Evolutionary conservation across 2,888 invertebrate genomes (phyloP), one percentile per base, ranked within the genome.

Genomic region (Mesochorus sp.): DNA sequence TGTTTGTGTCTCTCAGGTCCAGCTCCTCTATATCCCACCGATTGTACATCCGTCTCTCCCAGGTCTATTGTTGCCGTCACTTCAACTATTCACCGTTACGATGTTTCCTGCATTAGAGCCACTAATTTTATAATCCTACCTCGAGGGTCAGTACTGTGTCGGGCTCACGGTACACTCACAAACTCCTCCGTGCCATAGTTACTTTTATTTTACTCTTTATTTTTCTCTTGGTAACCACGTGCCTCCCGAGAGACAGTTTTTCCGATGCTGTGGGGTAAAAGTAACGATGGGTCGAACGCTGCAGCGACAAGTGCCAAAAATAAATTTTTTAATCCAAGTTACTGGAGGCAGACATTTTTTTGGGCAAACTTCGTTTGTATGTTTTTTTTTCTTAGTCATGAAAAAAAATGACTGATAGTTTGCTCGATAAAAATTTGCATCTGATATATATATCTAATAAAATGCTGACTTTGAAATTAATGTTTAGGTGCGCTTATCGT

Each of bases 71-170:
- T 87, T 82, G 80, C 75, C 79, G 8, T 76, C 77, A 62, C 55
- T 57, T 39, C 42, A 49, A 66, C 62, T 44, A 12, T 62, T 57
- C 81, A 83, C 87, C 83, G 85, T 87, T 84, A 82, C 85, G 82
- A 85, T 84, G 84, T 82, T 84, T 86, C 70, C 70, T 83, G 85
- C 84, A 87, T 88, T 86, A 73, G 74, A 72, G 85, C 78, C 80
- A 80, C 86, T 85, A 85, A 86, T 87, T 86, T 88, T 85, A 85
- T 88, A 88, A 89, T 89, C 88, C 85, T 68, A 62, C 78, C 75
- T 76, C 78, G 71, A 76, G 77, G 82, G 78, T 83, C 49, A 81
- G 72, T 81, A 67, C 76, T 76, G 73, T 80, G 79, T 79, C n/a
- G n/a, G n/a, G n/a, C n/a, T n/a, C n/a, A n/a, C n/a, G n/a, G 80